Conservation (phyloP, 2,797 vertebrate genomes). For the Cynodonichthys magdalenae region DNA sequence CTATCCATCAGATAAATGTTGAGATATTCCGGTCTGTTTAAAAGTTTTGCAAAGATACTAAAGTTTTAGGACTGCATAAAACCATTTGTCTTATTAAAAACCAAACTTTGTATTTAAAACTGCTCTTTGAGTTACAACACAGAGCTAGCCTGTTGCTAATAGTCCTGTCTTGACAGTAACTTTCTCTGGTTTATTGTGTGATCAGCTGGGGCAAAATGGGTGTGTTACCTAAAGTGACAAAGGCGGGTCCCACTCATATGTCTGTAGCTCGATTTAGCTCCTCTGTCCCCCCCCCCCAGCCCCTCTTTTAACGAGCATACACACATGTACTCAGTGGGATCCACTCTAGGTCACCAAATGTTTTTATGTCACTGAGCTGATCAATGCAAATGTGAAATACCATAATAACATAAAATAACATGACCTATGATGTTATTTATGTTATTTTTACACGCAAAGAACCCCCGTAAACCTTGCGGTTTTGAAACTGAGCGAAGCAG, state of each 20-base stretch:
- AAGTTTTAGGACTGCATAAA: neutral
- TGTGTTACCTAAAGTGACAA: constrained; percentile 96
- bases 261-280: constrained; percentile 91
- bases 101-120: neutral
- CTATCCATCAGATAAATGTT: neutral
- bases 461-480: constrained; percentile 99
- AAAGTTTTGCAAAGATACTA: neutral
- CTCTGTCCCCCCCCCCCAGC: constrained; percentile 70
- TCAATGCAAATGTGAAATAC: constrained; percentile 84
- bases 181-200: constrained; percentile 81
- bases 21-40: neutral
- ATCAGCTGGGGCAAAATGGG: constrained; percentile 91
- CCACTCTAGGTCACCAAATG: constrained; percentile 93
- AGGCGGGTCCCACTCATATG: constrained; percentile 95
- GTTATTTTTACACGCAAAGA: constrained; percentile 99
- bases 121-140: constrained; percentile 31
- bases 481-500: constrained; percentile 99
- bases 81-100: neutral
- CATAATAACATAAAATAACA: constrained; percentile 99
- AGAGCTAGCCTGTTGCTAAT: constrained; percentile 77
- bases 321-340: constrained; percentile 93
- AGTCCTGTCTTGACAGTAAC: constrained; percentile 93
- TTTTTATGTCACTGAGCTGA: constrained; percentile 77
- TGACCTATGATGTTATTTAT: constrained; percentile 99
- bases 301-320: constrained; percentile 81